Percentiles rank a stretch among this genome's conserved stretches.
phyloP scores from a whole-genome alignment of 2,113 vertebrate genomes.

The Tenrec ecaudatus region DNA sequence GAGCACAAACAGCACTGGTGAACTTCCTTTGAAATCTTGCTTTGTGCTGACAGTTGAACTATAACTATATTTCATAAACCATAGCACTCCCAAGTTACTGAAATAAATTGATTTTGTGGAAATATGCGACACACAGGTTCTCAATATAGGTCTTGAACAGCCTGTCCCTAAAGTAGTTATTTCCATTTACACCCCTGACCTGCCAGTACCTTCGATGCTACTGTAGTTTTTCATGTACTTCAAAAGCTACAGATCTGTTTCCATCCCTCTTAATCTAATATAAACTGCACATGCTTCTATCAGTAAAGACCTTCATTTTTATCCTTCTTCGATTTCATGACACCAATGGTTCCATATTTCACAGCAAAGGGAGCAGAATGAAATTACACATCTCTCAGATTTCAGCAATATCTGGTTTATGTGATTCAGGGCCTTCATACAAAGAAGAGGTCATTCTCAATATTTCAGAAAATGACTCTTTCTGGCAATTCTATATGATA shows the following conservation, averaged over 20 bases:
- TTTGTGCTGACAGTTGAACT: conserved; percentile 85
- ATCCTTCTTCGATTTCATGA: conserved; percentile 87
- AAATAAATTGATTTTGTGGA: conserved; percentile 89
- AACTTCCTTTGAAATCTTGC: conserved; percentile 82
- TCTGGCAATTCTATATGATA: conserved; percentile 66
- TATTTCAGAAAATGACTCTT: conserved; percentile 84
- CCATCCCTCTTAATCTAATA: conserved; percentile 88
- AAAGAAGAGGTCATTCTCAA: conserved; percentile 86
- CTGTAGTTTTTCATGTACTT: conserved; percentile 86
- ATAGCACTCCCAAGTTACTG: conserved; percentile 83
- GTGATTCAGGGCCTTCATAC: conserved; percentile 85
- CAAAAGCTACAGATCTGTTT: conserved; percentile 86
- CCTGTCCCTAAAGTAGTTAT: conserved; percentile 88
- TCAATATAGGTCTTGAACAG: conserved; percentile 83
- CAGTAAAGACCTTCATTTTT: conserved; percentile 87
- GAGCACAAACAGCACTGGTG: conserved; percentile 63
- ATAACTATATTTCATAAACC: conserved; percentile 87
- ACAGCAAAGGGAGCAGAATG: conserved; percentile 85
- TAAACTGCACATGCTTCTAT: conserved; percentile 87
- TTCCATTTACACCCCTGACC: conserved; percentile 88
- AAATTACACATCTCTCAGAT: conserved; percentile 85
- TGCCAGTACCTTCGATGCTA: conserved; percentile 80
- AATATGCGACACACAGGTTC: conserved; percentile 84
- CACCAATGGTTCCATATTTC: conserved; percentile 88
- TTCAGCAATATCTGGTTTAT: conserved; percentile 87